Evolutionary conservation across 2,888 invertebrate species (phyloP), one percentile per base, ranked within the genome.

Genomic region (Anthophora plumipes): DNA sequence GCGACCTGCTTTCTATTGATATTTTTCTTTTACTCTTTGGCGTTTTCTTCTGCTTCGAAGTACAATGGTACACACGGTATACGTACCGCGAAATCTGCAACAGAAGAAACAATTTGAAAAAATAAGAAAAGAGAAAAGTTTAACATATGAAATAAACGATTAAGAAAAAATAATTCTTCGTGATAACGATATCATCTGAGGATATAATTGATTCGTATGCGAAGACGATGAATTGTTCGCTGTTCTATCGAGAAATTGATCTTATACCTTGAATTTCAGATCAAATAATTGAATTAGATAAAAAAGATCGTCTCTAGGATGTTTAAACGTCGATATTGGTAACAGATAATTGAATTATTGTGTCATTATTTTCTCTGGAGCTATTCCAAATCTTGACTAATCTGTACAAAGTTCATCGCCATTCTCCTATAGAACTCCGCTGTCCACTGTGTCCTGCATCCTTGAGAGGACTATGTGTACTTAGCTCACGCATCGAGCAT

Each of bases 401-500:
- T 84, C 57, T 25, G 31, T 37, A 48, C 25, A 48, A 74, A 71
- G 77, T 88, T 87, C 82, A 80, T 80, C 78, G 79, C 61, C 76
- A 82, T 88, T 82, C 77, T 12, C 73, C 25, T 43, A 5, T 41
- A 55, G 64, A 7, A 74, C 48, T n/a, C n/a, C 57, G 14, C 31
- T 54, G 50, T 22, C 39, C 39, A 54, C 50, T 84, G 72, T 74
- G 80, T 78, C 66, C 80, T 81, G 86, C 75, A 88, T 89, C 88
- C 87, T 89, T 89, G 90, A 89, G 80, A 77, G 71, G 57, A 63
- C 67, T 54, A 64, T 64, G 76, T 85, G 84, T 76, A 78, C 78
- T 78, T 82, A 80, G 60, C 57, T 63, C 80, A 73, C 60, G 37
- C 55, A 60, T 17, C 64, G 60, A 71, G 48, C 61, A 46, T 82